Conservation (phyloP, 35 echinoderm and acorn worm species). For the Lytechinus pictus region DNA sequence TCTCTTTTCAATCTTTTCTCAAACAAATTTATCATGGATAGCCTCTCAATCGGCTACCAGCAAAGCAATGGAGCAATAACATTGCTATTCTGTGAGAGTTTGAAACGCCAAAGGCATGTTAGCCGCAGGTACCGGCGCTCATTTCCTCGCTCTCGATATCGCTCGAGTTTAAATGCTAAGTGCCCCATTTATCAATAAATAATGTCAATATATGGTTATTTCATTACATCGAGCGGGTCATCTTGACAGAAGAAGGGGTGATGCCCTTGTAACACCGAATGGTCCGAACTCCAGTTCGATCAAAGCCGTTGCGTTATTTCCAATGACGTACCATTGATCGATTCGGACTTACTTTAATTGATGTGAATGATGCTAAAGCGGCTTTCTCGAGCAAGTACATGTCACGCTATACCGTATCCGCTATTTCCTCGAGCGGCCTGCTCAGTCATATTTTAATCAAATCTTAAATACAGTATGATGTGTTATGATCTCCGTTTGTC, state of each 20-base stretch:
- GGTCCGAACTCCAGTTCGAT: no score
- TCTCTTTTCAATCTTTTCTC: no score
- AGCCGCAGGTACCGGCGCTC: neutral
- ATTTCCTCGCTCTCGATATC: neutral
- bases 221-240: neutral
- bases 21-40: neutral
- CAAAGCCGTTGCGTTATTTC: no score
- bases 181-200: neutral
- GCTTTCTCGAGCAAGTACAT: neutral
- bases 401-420: neutral
- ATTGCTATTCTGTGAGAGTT: neutral
- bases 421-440: neutral
- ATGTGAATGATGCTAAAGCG: neutral
- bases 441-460: neutral
- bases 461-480: neutral
- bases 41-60: neutral
- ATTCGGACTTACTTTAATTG: no score
- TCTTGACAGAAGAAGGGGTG: neutral
- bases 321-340: no score
- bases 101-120: neutral
- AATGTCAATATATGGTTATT: neutral
- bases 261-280: no score
- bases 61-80: neutral
- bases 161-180: neutral
- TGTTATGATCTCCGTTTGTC: neutral